Evolutionary conservation across 2,888 invertebrate genomes (phyloP).

Genomic region (Netelia virgata): DNA sequence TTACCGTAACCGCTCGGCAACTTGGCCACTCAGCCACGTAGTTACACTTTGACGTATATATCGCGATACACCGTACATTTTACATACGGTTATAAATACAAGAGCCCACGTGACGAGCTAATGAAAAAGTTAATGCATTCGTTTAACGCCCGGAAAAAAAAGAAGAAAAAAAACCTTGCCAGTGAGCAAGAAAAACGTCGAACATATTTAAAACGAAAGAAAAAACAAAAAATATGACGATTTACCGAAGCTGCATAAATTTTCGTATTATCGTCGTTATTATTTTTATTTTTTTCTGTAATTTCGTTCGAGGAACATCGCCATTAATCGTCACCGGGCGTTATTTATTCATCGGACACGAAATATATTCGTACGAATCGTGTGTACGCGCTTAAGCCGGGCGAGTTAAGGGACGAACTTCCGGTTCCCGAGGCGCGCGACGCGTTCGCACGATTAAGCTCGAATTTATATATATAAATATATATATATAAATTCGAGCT

Average conservation of each 20-base stretch:
- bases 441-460: conserved; percentile 47
- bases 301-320: conserved; percentile 72
- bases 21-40: conserved; percentile 54
- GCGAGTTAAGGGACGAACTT: conserved; percentile 83
- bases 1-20: conserved; percentile 43
- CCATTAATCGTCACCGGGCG: conserved; percentile 79
- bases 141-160: conserved; percentile 78
- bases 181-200: background rate
- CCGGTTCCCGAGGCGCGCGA: conserved; percentile 76
- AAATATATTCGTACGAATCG: conserved; percentile 83
- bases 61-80: background rate
- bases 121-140: conserved; percentile 82
- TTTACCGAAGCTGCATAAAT: conserved; percentile 23
- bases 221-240: background rate
- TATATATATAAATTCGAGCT: too few species aligned
- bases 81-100: conserved; percentile 6
- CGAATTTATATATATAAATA: too few species aligned
- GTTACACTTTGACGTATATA: conserved; percentile 14
- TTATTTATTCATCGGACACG: conserved; percentile 82
- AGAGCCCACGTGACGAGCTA: conserved; percentile 80
- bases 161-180: conserved; percentile 71
- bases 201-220: background rate
- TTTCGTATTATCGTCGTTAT: background rate
- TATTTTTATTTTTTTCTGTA: background rate
- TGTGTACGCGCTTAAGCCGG: conserved; percentile 80